Base-by-base conservation (phyloP, 1,140 invertebrate genomes). In the Drosophila erecta region DNA sequence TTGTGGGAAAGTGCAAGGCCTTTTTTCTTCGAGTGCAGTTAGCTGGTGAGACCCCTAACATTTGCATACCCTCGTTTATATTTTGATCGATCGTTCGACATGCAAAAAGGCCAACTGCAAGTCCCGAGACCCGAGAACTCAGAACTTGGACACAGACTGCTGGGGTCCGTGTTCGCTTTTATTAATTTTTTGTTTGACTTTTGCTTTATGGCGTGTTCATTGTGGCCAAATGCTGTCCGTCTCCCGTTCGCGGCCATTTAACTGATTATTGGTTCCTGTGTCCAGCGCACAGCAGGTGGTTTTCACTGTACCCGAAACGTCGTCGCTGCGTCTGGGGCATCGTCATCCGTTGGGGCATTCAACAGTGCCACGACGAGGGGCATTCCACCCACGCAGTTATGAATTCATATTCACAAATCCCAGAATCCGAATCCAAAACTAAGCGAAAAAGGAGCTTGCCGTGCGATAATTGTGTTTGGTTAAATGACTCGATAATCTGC, bases 141-240 rank as follows among this genome's bases (percentile, higher is more conserved):
- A 15, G 56, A 60, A 37, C 17, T 41, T 17, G 11, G 15, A 50
- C 56, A 50, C 44, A 30, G 56, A 43, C 69, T 37, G 27, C 58
- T 37, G 43, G 64, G 60, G 51, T 56, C 64, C 61, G 46, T 69
- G 71, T 76, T 64, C 65, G 43, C 41, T 62, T 89, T 89, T 84
- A 85, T 89, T 89, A 89, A 89, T 89, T 89, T 87, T 89, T 89
- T 89, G 84, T 89, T 89, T 89, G 84, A 89, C 84, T 89, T 89
- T 89, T 84, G 84, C 84, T 89, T 89, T 89, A 89, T 89, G 84
- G 84, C 76, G 84, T 89, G 84, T 89, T 89, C 84, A 89, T 87
- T 87, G 83, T 87, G 84, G 46, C 71, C 60, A 56, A 47, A 57
- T 61, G 33, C 59, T 66, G 71, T 62, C 65, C 76, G 67, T 74